phyloP scores from a whole-genome alignment of 2,888 invertebrate species.

The Saturnia japonica region DNA sequence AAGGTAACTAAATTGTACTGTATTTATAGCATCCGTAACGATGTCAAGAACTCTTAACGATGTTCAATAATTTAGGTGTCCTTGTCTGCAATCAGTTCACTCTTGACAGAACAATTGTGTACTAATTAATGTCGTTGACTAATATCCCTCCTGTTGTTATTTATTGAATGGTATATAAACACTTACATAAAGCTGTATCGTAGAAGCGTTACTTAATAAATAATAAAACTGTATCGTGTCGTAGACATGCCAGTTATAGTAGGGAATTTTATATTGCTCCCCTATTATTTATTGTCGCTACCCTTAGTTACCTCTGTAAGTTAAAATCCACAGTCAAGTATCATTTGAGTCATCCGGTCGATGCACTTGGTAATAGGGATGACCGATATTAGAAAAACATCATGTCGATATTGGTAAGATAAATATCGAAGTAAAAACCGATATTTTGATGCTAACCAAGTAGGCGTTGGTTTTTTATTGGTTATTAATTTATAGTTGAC shows the following conservation, averaged over 20 bases:
- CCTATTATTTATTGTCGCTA: too few species aligned
- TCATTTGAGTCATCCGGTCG: not conserved
- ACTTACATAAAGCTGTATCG: not conserved
- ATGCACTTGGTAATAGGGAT: too few species aligned
- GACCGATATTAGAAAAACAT: too few species aligned
- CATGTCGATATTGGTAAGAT: too few species aligned
- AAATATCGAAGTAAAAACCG: too few species aligned
- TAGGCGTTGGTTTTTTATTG: too few species aligned
- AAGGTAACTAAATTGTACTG: not conserved
- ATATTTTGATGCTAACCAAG: too few species aligned
- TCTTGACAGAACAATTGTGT: not conserved
- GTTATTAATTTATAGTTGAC: too few species aligned
- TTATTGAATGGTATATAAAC: not conserved
- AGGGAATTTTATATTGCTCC: too few species aligned
- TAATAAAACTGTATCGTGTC: too few species aligned
- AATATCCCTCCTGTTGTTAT: not conserved
- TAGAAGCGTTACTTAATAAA: not conserved
- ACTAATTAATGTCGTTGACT: not conserved
- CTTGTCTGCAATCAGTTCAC: conserved; percentile 8
- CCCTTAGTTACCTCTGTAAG: too few species aligned
- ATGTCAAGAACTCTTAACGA: conserved; percentile 11
- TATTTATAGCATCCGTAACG: not conserved
- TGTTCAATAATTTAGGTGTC: conserved; percentile 11
- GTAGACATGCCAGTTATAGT: too few species aligned
- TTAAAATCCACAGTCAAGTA: not conserved